Percentiles rank a stretch among this genome's conserved stretches.
phyloP scores from a whole-genome alignment of 2,113 vertebrate genomes.

The Nettapus auritus region DNA sequence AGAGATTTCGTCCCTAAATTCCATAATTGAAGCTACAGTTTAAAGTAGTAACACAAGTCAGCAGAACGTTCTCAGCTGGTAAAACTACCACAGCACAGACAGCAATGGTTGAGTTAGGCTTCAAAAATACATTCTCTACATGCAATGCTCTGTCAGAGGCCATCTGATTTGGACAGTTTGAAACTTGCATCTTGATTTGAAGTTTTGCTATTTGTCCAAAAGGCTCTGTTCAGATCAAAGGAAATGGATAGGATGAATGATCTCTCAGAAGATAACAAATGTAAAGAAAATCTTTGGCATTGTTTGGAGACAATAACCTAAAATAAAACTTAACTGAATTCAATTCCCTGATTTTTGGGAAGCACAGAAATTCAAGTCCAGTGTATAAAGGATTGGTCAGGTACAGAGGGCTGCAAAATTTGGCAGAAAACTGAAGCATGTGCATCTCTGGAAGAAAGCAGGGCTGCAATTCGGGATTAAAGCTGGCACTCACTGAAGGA shows the following conservation, averaged over 20 bases:
- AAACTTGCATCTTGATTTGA: neutral
- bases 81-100: neutral
- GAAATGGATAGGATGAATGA: neutral
- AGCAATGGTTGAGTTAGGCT: neutral
- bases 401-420: neutral
- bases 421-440: neutral
- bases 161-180: neutral
- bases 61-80: neutral
- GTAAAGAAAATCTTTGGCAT: neutral
- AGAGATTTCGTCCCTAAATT: neutral
- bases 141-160: neutral
- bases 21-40: neutral
- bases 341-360: neutral
- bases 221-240: neutral
- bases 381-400: neutral
- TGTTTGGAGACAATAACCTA: neutral
- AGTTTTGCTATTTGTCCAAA: neutral
- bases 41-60: neutral
- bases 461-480: neutral
- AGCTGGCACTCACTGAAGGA: neutral
- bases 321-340: neutral
- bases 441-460: neutral
- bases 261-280: neutral
- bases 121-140: neutral
- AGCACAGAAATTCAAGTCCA: neutral